A percentile compares a stretch with the other conserved stretches of the same genome.
Evolutionary conservation across 2,888 invertebrate genomes (phyloP).

Genomic region (Hyles lineata): DNA sequence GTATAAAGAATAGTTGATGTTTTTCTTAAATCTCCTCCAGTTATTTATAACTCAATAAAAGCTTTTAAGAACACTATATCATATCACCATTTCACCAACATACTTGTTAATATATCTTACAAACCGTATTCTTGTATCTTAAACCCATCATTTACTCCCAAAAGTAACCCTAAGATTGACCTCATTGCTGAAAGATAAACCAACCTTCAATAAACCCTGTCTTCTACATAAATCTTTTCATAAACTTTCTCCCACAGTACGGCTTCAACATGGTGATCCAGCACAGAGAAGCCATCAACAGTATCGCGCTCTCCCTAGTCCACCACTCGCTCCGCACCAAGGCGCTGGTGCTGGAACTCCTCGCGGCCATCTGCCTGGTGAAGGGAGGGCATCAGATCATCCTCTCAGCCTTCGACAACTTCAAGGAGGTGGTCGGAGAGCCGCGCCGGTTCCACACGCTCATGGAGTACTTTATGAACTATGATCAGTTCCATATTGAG

Average conservation of each 20-base stretch:
- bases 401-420: constrained; percentile 98
- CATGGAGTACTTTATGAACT: constrained; percentile 98
- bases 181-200: not conserved
- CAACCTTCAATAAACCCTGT: not conserved
- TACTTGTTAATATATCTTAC: too few relatives aligned
- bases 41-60: too few relatives aligned
- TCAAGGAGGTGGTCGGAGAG: constrained; percentile 94
- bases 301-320: constrained; percentile 97
- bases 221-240: not conserved
- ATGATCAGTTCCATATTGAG: constrained; percentile 98
- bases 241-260: constrained; percentile 85
- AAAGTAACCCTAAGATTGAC: not conserved
- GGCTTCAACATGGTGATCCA: constrained; percentile 99
- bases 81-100: too few relatives aligned
- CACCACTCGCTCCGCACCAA: constrained; percentile 99
- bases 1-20: too few relatives aligned
- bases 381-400: constrained; percentile 99
- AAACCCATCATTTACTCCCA: too few relatives aligned
- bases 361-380: constrained; percentile 99
- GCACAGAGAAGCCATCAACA: constrained; percentile 98
- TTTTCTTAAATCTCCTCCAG: too few relatives aligned
- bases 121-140: too few relatives aligned
- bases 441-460: constrained; percentile 98
- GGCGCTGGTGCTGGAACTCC: constrained; percentile 96
- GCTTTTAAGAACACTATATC: too few relatives aligned